Base-by-base conservation (phyloP, 2,888 invertebrate genomes). In the Stictocephala bisonia region DNA sequence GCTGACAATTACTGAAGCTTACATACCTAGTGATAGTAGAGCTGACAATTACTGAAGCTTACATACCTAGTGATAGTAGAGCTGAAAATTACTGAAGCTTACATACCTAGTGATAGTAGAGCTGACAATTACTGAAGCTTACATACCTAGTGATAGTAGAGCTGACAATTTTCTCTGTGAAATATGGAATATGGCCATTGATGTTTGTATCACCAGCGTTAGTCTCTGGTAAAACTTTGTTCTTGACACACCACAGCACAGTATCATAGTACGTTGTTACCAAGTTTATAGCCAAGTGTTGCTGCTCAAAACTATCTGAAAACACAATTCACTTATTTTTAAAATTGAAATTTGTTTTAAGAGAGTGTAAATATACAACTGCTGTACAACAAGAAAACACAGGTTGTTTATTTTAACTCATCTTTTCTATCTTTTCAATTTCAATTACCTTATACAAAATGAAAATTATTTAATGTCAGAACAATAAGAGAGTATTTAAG, bases 221-320 rank as follows among this genome's bases (percentile, higher is more conserved):
- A 3, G 27, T 84, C 83, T 93, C 93, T 0, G 96, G 96, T 72
- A 96, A 83, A 3, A 96, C 82, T 0, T 91, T 91, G 22, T 90
- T 90, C 73, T 91, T 89, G 0, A 94, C 86, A 80, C 95, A 89
- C 95, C 95, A 96, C 75, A 93, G 88, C 3, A 95, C 87, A 31
- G 93, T 90, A 82, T 91, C 90, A 78, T 93, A 90, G 85, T 95
- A 94, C n/a, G 90, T 87, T 0, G 90, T 86, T 6, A 93, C 89
- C 71, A 91, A 88, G 74, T 87, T 86, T 1, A 95, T 85, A 0
- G 90, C 90, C 68, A 87, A 87, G 77, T 87, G 86, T 78, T 91
- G 90, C 40, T 86, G 83, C 13, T 87, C 86, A 75, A 91, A 85
- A 77, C 90, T 89, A 58, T 86, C 88, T 3, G 83, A 81, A 75